Conservation (phyloP, 1,140 invertebrate genomes). For the Sycophaga agraensis region DNA sequence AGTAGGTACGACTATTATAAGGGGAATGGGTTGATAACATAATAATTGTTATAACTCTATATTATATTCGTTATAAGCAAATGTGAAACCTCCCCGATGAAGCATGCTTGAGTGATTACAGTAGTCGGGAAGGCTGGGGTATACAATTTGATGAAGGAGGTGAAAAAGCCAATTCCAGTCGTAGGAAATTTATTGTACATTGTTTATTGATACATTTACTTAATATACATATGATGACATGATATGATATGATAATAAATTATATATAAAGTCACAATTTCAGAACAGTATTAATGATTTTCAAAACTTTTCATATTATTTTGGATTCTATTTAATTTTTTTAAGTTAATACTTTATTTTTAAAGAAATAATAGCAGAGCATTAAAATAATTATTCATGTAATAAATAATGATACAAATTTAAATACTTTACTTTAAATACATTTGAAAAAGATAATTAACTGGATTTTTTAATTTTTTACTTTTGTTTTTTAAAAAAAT, state of each 20-base stretch:
- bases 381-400: neutral
- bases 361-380: no score
- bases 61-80: constrained; percentile 35
- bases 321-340: constrained; percentile 6
- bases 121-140: constrained; percentile 26
- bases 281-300: constrained; percentile 25
- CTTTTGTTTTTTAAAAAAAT: neutral
- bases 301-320: constrained; percentile 12
- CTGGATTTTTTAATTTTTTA: neutral
- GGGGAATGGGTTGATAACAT: constrained; percentile 33
- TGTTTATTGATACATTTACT: constrained; percentile 58
- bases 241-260: constrained; percentile 58
- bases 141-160: constrained; percentile 22
- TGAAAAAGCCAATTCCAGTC: constrained; percentile 41
- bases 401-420: neutral
- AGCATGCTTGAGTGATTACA: constrained; percentile 32
- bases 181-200: constrained; percentile 58
- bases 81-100: constrained; percentile 34
- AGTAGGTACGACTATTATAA: constrained; percentile 31
- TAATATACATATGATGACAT: constrained; percentile 30
- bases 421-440: neutral
- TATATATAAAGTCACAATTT: constrained; percentile 55
- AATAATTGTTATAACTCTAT: constrained; percentile 43
- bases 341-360: no score
- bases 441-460: neutral